Evolutionary conservation across 2,888 invertebrate species (phyloP), one percentile per base, ranked within the genome.

Genomic region (Tridacna gigas): DNA sequence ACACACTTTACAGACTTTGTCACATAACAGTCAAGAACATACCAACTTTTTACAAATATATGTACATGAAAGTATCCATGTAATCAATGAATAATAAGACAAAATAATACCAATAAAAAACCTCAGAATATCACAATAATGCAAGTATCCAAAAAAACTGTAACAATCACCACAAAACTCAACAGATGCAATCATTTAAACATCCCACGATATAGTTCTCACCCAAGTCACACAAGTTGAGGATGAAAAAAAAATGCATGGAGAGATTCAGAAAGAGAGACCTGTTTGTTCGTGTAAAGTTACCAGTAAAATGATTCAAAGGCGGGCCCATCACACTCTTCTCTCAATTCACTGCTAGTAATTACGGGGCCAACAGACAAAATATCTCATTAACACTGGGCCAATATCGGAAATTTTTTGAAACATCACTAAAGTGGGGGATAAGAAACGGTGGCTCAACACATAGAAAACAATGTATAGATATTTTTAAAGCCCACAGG

Each of bases 351-450:
- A 69, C 61, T 77, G 67, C 76, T 71, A 75, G 77, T 80, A 85
- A 82, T 85, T 80, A 82, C 71, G 80, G 73, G 71, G 74, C 71
- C 71, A 80, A 80, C 80, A 78, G 79, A 77, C 79, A 73, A 85
- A 77, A 75, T 80, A 75, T 82, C 85, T 85, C 82, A 85, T 85
- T 85, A 85, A 85, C 85, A 85, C 80, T 61, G 74, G 60, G 73
- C 84, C 71, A 60, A 81, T 81, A 81, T 84, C 61, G 84, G 81
- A 84, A 84, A 71, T 71, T 71, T 37, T 78, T 78, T 71, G 78
- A 78, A 78, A 78, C 78, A 71, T 71, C 71, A 51, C 71, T 71
- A 79, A 80, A 80, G 77, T 77, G 60, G 37, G 78, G 77, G 78
- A 71, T 78, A 78, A 71, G 73, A 78, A 61, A 78, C 45, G 63